Evolutionary conservation across 2,797 vertebrate species (phyloP).

Genomic region (Thripadectes ignobilis): DNA sequence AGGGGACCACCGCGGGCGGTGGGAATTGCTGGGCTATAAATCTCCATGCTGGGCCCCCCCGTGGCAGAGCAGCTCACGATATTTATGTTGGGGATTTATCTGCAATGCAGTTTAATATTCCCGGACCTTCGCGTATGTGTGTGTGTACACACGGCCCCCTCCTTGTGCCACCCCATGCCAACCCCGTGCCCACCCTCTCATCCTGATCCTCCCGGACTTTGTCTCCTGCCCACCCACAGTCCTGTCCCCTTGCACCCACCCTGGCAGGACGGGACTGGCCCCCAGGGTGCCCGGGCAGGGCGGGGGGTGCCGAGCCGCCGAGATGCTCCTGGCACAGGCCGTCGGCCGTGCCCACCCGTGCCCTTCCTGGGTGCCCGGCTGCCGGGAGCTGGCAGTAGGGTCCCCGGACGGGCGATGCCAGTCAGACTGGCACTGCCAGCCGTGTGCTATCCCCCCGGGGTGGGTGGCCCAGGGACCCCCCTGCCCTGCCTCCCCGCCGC

Average conservation of each 20-base stretch:
- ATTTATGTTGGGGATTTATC: conserved; percentile 74
- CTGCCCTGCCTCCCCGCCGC: background rate
- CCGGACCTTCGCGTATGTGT: background rate
- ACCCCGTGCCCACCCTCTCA: background rate
- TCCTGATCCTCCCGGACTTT: background rate
- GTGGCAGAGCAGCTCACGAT: conserved; percentile 54
- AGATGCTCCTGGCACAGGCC: background rate
- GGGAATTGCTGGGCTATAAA: conserved; percentile 63
- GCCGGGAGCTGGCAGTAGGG: background rate
- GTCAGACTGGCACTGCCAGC: background rate
- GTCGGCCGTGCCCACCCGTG: background rate
- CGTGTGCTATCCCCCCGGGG: background rate
- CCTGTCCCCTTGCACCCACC: background rate
- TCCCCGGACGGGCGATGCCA: background rate
- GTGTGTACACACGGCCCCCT: background rate
- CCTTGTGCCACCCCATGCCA: background rate
- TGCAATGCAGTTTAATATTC: conserved; percentile 76
- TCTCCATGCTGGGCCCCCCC: conserved; percentile 52
- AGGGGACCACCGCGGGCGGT: background rate
- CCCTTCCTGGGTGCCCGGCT: background rate
- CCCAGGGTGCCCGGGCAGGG: background rate
- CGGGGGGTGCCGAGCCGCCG: fast-evolving
- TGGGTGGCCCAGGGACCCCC: background rate
- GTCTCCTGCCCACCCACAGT: background rate
- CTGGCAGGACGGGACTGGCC: background rate